These are phyloP conservation scores for Calidris pygmaea DNA, from an alignment of 2,113 vertebrate genomes.

Conservation along the genomic window DNA sequence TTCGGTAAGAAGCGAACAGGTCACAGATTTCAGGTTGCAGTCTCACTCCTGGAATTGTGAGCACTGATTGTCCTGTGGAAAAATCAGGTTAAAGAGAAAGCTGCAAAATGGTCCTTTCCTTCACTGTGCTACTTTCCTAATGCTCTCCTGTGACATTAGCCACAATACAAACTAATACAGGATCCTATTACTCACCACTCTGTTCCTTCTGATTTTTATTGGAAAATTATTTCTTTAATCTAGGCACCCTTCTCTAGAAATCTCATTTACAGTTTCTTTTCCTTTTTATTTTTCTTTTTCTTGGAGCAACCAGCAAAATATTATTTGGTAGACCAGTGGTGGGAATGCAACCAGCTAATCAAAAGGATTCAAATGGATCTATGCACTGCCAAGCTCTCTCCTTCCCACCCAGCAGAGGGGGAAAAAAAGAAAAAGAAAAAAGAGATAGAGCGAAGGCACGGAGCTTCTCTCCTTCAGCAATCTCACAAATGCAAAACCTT, in stretches of 20 bases:
- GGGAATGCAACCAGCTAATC: constrained; percentile 68
- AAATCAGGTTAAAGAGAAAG: constrained; percentile 32
- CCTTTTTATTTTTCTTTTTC: not conserved
- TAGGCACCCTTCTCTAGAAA: constrained; percentile 40
- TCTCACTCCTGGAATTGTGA: constrained; percentile 83
- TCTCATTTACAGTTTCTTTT: not conserved
- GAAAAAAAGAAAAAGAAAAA: constrained; percentile 50
- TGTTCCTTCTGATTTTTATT: not conserved
- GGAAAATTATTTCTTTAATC: constrained; percentile 22
- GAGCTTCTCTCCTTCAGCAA: constrained; percentile 61
- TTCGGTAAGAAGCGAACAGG: constrained; percentile 74
- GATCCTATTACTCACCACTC: constrained; percentile 9
- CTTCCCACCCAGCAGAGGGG: constrained; percentile 67
- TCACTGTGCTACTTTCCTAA: not conserved
- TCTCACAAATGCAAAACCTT: constrained; percentile 74
- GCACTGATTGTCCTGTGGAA: constrained; percentile 81
- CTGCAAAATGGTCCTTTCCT: not conserved
- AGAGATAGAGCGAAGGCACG: constrained; percentile 46
- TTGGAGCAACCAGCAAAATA: constrained; percentile 29
- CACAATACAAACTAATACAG: not conserved
- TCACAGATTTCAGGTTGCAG: constrained; percentile 86
- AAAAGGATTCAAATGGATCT: constrained; percentile 75
- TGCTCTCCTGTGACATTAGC: not conserved
- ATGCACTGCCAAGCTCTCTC: constrained; percentile 51
- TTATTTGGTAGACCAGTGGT: constrained; percentile 57